Base-by-base conservation (phyloP, 2,113 vertebrate genomes). In the Odontesthes bonariensis region DNA sequence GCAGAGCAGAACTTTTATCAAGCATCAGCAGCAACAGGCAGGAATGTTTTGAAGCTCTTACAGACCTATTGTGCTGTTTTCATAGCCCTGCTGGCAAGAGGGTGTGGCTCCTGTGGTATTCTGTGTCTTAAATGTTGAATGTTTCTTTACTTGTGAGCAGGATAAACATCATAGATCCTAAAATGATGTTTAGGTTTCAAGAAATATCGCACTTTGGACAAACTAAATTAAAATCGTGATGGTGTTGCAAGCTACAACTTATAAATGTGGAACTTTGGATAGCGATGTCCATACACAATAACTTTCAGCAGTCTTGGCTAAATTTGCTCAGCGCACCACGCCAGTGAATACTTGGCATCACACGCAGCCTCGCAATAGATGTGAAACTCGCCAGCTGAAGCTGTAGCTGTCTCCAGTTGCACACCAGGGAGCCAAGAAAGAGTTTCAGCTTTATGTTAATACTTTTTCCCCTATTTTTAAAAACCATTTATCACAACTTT, bases 21-120 rank as follows among this genome's bases (percentile, higher is more conserved):
- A 13, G 40, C 70, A 67, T 75, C 69, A 58, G 62, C 65, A 84
- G 55, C 51, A 64, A 62, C 77, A 52, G 73, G 6, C 17, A 20
- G 85, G 85, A 90, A 88, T 89, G 85, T 79, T 71, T 72, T 65
- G 22, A 16, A 58, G 69, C 16, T n/a, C 20, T 47, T 59, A 38
- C 19, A 77, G 51, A 64, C 60, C 44, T 70, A 10, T 54, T 66
- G 33, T 51, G 52, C 64, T 74, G 75, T 77, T 76, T 87, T 66
- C 14, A 44, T 38, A 69, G 40, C 56, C 16, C 6, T 17, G 71
- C 58, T 59, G 46, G 63, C 58, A 49, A 22, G 32, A 61, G 16
- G 58, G 67, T 44, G 71, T 22, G 57, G 62, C 52, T 59, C 51
- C 55, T 27, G 19, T 1, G 14, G 49, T 19, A 61, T 46, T 46